These are phyloP conservation scores for Drosophila paulistorum DNA, from an alignment of 1,140 invertebrate species.

Conservation along the genomic window DNA sequence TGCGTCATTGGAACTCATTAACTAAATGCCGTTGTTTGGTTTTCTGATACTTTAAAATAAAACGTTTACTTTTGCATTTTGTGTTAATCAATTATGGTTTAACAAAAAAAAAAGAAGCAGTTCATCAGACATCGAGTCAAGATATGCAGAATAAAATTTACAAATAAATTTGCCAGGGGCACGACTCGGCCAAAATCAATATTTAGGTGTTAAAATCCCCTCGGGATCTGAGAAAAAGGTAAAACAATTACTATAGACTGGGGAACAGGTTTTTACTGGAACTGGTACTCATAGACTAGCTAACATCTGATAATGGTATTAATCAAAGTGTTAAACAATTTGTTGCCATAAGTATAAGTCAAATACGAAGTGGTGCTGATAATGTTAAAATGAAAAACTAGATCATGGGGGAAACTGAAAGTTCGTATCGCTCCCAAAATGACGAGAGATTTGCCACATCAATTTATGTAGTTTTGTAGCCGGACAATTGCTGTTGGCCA, in stretches of 20 bases:
- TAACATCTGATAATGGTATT: slow-evolving; percentile 32
- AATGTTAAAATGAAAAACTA: neutral
- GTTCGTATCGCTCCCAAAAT: neutral
- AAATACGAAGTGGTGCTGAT: slow-evolving; percentile 1
- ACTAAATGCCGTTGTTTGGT: slow-evolving; percentile 29
- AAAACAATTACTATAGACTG: neutral
- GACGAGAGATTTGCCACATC: neutral
- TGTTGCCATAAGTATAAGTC: neutral
- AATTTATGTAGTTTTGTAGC: slow-evolving; percentile 10
- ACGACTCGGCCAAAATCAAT: slow-evolving; percentile 20
- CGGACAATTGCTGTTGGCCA: neutral
- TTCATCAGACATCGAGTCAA: neutral
- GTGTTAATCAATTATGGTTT: slow-evolving; percentile 18
- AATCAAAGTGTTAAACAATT: slow-evolving; percentile 30
- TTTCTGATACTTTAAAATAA: slow-evolving; percentile 45
- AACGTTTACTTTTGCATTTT: slow-evolving; percentile 18
- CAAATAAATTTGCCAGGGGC: neutral
- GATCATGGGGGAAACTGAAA: neutral
- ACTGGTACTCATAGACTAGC: slow-evolving; percentile 10
- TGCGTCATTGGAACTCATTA: slow-evolving; percentile 61
- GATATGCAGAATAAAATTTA: neutral
- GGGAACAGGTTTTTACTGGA: slow-evolving; percentile 50
- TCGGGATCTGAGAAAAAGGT: slow-evolving; percentile 5
- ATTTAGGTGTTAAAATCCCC: slow-evolving; percentile 32
- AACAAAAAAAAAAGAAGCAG: slow-evolving; percentile 6